Conservation (phyloP, 2,113 vertebrate species). For the Brachyhypopomus gauderio region DNA sequence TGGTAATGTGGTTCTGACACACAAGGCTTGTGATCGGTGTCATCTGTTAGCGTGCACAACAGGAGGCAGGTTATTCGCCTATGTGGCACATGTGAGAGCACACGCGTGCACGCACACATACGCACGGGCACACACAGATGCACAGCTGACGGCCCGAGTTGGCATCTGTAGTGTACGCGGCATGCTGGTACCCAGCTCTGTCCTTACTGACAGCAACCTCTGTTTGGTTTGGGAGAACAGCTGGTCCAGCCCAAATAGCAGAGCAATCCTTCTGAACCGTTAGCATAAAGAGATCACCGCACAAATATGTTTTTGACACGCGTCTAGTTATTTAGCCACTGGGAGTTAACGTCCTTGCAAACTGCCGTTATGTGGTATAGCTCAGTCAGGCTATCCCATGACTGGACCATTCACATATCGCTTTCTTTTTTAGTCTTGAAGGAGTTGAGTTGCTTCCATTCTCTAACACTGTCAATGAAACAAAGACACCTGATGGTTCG, state of each 20-base stretch:
- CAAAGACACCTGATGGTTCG: background rate
- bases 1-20: too few species aligned
- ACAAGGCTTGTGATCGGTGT: too few species aligned
- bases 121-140: slow-evolving; percentile 24
- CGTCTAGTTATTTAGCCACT: too few species aligned
- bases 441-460: background rate
- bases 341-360: too few species aligned
- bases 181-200: background rate
- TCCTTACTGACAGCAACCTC: background rate
- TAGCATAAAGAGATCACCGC: background rate
- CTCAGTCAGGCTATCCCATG: too few species aligned
- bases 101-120: slow-evolving; percentile 53
- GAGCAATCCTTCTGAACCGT: background rate
- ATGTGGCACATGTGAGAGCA: slow-evolving; percentile 38
- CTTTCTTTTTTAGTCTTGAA: background rate
- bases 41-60: slow-evolving; percentile 64
- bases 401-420: too few species aligned
- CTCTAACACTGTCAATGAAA: background rate
- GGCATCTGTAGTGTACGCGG: background rate
- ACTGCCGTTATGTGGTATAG: too few species aligned
- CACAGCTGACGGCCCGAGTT: slow-evolving; percentile 62
- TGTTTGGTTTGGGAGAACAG: background rate
- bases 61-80: slow-evolving; percentile 65
- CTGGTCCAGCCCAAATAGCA: background rate
- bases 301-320: too few species aligned